Evolutionary conservation across 2,797 vertebrate species (phyloP).

Genomic region (Anabacerthia variegaticeps): DNA sequence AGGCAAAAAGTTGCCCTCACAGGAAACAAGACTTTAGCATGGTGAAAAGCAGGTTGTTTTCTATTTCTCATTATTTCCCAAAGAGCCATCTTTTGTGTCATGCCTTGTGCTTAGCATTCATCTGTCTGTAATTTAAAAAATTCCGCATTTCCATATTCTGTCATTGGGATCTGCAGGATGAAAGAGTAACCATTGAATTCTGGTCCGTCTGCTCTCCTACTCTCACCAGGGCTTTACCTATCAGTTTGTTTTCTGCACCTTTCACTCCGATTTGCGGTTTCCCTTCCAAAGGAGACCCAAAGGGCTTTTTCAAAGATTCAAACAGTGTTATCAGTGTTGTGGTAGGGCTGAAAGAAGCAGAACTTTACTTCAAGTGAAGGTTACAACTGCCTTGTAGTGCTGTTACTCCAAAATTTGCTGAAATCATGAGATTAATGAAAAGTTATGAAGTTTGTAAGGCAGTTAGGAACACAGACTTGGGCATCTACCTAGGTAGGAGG

Average conservation of each 20-base stretch:
- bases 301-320: not conserved
- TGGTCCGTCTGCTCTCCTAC: not conserved
- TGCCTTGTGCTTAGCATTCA: not conserved
- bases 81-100: not conserved
- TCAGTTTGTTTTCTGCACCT: not conserved
- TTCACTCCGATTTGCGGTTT: not conserved
- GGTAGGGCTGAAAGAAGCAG: not conserved
- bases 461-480: not conserved
- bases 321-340: not conserved
- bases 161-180: not conserved
- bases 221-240: not conserved
- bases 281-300: not conserved
- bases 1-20: not conserved
- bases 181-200: not conserved
- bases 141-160: not conserved
- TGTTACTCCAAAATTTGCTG: not conserved
- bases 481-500: not conserved
- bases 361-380: not conserved
- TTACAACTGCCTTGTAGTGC: not conserved
- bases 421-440: not conserved
- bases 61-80: not conserved
- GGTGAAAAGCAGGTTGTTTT: not conserved
- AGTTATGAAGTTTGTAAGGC: not conserved
- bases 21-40: not conserved
- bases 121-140: not conserved